phyloP scores from a whole-genome alignment of 2,113 vertebrate genomes.

The Lepisosteus osseus region DNA sequence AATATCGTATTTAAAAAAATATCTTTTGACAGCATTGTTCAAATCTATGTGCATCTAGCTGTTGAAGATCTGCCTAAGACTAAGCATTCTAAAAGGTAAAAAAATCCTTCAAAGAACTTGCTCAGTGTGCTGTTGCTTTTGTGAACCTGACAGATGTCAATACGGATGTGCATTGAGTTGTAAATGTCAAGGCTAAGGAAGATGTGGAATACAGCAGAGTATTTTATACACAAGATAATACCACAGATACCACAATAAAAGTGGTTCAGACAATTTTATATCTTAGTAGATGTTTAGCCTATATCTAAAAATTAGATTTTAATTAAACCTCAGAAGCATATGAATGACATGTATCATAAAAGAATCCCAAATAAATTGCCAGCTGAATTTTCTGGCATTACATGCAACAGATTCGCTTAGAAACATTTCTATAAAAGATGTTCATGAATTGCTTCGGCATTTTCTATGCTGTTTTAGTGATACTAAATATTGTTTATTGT shows the following conservation, averaged over 20 bases:
- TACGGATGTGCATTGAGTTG: constrained; percentile 9
- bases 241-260: not conserved
- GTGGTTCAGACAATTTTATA: not conserved
- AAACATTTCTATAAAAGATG: too few relatives aligned
- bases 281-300: not conserved
- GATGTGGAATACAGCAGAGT: not conserved
- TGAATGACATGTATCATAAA: not conserved
- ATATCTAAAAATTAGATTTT: not conserved
- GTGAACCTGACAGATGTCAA: constrained; percentile 15
- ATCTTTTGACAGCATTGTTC: too few relatives aligned
- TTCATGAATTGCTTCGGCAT: too few relatives aligned
- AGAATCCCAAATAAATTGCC: too few relatives aligned
- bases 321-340: not conserved
- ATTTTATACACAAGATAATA: not conserved
- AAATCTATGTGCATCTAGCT: too few relatives aligned
- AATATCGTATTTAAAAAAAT: too few relatives aligned
- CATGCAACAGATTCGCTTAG: too few relatives aligned
- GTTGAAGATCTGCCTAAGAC: not conserved
- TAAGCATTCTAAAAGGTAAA: not conserved
- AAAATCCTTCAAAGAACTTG: constrained; percentile 3
- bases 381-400: too few relatives aligned
- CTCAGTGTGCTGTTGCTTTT: constrained; percentile 8
- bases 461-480: too few relatives aligned
- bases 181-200: constrained; percentile 6
- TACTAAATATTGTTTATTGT: too few relatives aligned